Evolutionary conservation across 1,140 invertebrate genomes (phyloP), one percentile per base, ranked within the genome.

Genomic region (Brachionus rubens): DNA sequence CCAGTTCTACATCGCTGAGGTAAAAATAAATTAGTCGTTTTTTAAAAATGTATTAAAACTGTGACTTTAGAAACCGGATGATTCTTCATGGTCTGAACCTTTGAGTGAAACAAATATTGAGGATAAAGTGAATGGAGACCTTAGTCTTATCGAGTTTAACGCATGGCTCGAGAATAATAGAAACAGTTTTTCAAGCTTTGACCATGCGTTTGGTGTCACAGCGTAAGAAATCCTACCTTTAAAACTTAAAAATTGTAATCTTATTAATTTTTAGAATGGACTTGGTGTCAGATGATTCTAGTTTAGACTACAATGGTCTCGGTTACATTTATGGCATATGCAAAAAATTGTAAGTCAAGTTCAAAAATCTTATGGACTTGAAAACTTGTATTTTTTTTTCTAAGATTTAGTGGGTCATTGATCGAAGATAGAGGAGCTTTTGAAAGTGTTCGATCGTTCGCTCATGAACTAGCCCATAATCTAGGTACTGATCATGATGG

Each of bases 381-480:
- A 28, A 30, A 30, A 14, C 16, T 12, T 33, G 2, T 5, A 9
- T 43, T 65, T 46, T 65, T 46, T 65, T 41, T 41, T 2, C 3
- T 30, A 14, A 65, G 59, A 21, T 65, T 65, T 65, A 43, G 59
- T 65, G 59, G 59, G 41, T 65, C 59, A 10, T 12, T 65, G 12
- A 65, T 65, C 3, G 59, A 65, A 28, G 59, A 65, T 26, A 41
- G 24, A 43, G 59, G 59, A 12, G 59, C 59, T 1, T 65, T 65
- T 65, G 59, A 65, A 24, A 65, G 59, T 40, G 59, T 65, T 43
- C 33, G 59, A 21, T 65, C 59, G 6, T 65, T 65, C 43, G 59
- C 59, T 14, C 59, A 65, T 65, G 59, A 65, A 36, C 24, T 65
- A 28, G 59, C 59, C 7, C 59, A 65, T 41, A 65, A 65, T 43